Evolutionary conservation across 92 coral and sea anemone genomes (phyloP), one percentile per base, ranked within the genome.

Genomic region (Nematostella vectensis): DNA sequence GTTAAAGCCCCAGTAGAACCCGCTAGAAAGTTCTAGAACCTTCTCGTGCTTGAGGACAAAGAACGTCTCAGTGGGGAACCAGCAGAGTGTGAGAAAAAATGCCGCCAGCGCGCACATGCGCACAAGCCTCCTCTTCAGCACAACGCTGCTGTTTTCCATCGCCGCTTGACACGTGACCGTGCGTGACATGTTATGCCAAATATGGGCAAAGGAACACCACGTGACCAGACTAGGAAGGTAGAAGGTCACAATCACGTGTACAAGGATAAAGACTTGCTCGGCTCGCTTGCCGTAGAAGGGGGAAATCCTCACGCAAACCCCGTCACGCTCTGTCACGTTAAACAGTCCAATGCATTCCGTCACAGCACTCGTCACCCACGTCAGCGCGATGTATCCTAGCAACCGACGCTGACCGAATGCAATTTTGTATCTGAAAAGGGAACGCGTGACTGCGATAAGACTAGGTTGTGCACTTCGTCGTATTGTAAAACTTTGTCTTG

Each of bases 101-200:
- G 85, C 72, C 0, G 85, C 75, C 44, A 72, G 53, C 12, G 85
- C 79, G 27, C 85, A 78, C 85, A 71, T 78, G 74, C 79, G 79
- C 74, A 78, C 74, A 25, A 78, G 70, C 25, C 73, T 65, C 42
- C 49, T 37, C 52, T 73, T 73, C 15, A 63, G 55, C 42, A 44
- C 55, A 39, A 55, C 56, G 60, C 54, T 60, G 39, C 54, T 43
- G 27, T 45, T 54, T 15, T 6, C 8, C 6, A 6, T 33, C 8
- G 8, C 8, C 19, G 49, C 33, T 49, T 62, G 58, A 11, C 70
- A 23, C 23, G 55, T 57, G 3, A 73, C 26, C 4, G 25, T 53
- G 40, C 50, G 62, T 18, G 80, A 73, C 28, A 73, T 25, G 36
- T 67, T 65, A 39, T 42, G 31, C 72, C 62, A 58, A 45, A 73